phyloP scores from a whole-genome alignment of 2,797 vertebrate species.

The Melanotaenia nigrans region DNA sequence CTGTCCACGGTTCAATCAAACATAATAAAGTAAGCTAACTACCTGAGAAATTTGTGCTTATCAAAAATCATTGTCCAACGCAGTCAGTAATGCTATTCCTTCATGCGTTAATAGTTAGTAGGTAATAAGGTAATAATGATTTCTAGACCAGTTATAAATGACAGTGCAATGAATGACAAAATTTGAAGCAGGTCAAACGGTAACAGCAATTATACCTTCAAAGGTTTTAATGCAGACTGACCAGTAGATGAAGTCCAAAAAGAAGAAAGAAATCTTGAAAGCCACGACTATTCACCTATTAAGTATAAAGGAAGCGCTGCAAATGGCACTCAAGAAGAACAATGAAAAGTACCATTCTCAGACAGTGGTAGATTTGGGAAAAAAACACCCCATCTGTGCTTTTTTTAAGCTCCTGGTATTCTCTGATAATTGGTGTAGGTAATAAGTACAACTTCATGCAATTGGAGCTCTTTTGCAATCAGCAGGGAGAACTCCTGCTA shows the following conservation, averaged over 20 bases:
- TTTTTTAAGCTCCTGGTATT: not conserved
- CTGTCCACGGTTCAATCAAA: not conserved
- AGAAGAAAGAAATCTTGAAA: not conserved
- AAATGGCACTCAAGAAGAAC: not conserved
- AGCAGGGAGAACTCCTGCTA: not conserved
- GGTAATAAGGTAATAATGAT: too few relatives aligned
- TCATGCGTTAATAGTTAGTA: not conserved
- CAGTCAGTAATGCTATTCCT: not conserved
- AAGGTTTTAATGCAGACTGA: not conserved
- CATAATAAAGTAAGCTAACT: not conserved
- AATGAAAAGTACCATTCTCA: not conserved
- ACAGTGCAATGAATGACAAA: too few relatives aligned
- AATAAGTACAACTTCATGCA: not conserved
- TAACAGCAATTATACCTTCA: not conserved
- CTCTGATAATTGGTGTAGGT: not conserved
- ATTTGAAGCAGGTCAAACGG: too few relatives aligned
- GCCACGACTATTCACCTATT: not conserved
- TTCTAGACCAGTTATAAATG: too few relatives aligned
- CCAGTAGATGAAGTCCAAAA: not conserved
- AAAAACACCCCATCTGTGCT: not conserved
- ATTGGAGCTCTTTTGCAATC: not conserved
- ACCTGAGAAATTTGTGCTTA: not conserved
- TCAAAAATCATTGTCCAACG: not conserved
- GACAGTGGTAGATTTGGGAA: not conserved
- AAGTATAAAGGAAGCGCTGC: not conserved